Percentiles rank a stretch among this genome's conserved stretches.
Conservation (phyloP, 2,888 invertebrate genomes). For the Panopea generosa region DNA sequence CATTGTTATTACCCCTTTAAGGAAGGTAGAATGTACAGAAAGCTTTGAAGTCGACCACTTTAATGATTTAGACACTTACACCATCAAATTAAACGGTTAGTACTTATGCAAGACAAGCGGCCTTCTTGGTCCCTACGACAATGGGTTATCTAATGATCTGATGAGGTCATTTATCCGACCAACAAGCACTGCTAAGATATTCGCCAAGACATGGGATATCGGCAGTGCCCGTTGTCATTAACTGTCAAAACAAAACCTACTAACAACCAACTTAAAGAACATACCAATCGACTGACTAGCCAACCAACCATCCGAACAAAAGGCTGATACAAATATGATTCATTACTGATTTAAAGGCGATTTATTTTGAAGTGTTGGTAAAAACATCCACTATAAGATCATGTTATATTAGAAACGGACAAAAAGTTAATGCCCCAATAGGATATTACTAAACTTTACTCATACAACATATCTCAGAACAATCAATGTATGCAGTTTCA, state of each 20-base stretch:
- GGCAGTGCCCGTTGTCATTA: constrained; percentile 61
- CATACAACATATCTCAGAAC: too few species aligned
- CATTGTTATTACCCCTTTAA: constrained; percentile 81
- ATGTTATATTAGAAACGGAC: too few species aligned
- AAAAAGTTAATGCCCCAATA: too few species aligned
- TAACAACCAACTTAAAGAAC: too few species aligned
- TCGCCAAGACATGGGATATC: constrained; percentile 90
- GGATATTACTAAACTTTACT: too few species aligned
- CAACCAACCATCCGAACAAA: too few species aligned
- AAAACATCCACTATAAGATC: too few species aligned
- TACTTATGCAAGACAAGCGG: constrained; percentile 95
- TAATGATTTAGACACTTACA: constrained; percentile 85
- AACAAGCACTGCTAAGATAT: constrained; percentile 88
- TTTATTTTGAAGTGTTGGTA: too few species aligned
- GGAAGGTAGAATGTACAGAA: constrained; percentile 86
- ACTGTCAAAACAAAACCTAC: not conserved
- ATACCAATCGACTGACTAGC: too few species aligned
- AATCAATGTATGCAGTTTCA: too few species aligned
- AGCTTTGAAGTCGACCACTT: constrained; percentile 85
- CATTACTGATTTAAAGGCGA: too few species aligned
- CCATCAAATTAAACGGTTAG: constrained; percentile 91
- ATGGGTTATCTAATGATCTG: constrained; percentile 93
- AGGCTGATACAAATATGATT: too few species aligned
- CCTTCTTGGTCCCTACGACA: constrained; percentile 94
- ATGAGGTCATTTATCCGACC: constrained; percentile 88